A percentile compares a stretch with the other conserved stretches of the same genome.
phyloP scores from a whole-genome alignment of 2,113 vertebrate genomes.

The Cyprinus carpio region DNA sequence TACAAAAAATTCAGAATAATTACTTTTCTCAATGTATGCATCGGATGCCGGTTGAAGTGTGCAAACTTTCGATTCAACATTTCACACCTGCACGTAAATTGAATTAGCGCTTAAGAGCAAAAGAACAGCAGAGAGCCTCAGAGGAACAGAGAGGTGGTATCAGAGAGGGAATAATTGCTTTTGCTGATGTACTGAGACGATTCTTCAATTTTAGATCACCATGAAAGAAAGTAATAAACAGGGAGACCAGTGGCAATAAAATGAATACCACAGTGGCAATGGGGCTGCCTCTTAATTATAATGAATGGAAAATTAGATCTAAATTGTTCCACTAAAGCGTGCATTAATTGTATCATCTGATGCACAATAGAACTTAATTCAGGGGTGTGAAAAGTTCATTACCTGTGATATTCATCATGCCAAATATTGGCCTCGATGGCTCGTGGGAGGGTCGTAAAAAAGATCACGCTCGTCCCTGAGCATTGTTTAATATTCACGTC shows the following conservation, averaged over 20 bases:
- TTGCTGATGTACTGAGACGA: slow-evolving; percentile 43
- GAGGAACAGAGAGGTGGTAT: slow-evolving; percentile 28
- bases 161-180: slow-evolving; percentile 45
- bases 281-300: slow-evolving; percentile 42
- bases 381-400: slow-evolving; percentile 47
- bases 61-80: not conserved
- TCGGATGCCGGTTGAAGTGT: not conserved
- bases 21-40: not conserved
- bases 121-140: slow-evolving; percentile 14
- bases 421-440: slow-evolving; percentile 42
- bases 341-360: slow-evolving; percentile 50
- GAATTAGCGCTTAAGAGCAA: slow-evolving; percentile 28
- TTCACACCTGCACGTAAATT: slow-evolving; percentile 31
- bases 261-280: slow-evolving; percentile 17
- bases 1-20: slow-evolving; percentile 39
- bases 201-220: slow-evolving; percentile 45
- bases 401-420: slow-evolving; percentile 45
- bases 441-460: slow-evolving; percentile 39
- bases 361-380: slow-evolving; percentile 43
- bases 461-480: slow-evolving; percentile 16
- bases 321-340: slow-evolving; percentile 45
- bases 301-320: slow-evolving; percentile 43
- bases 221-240: slow-evolving; percentile 44
- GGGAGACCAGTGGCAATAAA: slow-evolving; percentile 27
- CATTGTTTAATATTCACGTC: slow-evolving; percentile 47